These are phyloP conservation scores for Octomys mimax DNA, from an alignment of 2,797 vertebrate genomes.

Conservation along the genomic window DNA sequence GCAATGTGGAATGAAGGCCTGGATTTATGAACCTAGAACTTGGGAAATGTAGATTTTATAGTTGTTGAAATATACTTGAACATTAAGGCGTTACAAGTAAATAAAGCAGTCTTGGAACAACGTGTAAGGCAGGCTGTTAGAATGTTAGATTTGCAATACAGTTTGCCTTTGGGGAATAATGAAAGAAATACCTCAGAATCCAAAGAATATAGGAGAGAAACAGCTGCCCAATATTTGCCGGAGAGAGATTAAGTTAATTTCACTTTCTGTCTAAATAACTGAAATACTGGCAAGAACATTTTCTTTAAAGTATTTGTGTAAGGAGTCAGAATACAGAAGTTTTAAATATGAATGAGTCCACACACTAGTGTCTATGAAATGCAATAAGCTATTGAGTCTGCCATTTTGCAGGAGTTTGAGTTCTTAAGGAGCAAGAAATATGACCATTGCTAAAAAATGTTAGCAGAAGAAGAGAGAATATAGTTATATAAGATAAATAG, in stretches of 20 bases:
- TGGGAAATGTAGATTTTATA: neutral
- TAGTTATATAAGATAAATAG: neutral
- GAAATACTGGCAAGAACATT: neutral
- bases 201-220: neutral
- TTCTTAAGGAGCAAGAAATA: neutral
- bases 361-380: neutral
- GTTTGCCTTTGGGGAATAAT: neutral
- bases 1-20: neutral
- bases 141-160: neutral
- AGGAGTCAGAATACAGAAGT: neutral
- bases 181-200: neutral
- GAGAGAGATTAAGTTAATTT: neutral
- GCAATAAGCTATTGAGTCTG: neutral
- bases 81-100: neutral
- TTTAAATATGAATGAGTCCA: neutral
- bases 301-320: neutral
- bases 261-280: neutral
- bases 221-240: neutral
- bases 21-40: neutral
- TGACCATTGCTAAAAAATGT: neutral
- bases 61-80: neutral
- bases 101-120: neutral
- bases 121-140: neutral
- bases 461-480: neutral
- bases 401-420: neutral